phyloP scores from a whole-genome alignment of 1,140 invertebrate species.

The Daktulosphaira vitifoliae region DNA sequence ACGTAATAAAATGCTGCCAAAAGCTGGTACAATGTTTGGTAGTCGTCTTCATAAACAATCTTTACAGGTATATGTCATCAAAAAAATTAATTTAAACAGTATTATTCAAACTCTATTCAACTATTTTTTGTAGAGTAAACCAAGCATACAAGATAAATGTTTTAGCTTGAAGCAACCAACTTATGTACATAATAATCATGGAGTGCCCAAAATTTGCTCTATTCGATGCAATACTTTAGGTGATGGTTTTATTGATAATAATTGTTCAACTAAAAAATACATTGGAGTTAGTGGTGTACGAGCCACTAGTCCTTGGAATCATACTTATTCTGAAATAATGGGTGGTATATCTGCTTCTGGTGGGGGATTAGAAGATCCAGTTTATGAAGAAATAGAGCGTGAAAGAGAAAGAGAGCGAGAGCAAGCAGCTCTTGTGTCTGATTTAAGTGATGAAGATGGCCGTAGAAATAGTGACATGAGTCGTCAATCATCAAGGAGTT shows the following conservation, averaged over 20 bases:
- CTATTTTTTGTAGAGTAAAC: slow-evolving; percentile 18
- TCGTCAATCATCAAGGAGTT: slow-evolving; percentile 65
- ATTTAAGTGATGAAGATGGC: slow-evolving; percentile 68
- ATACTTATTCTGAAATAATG: slow-evolving; percentile 54
- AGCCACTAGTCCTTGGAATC: slow-evolving; percentile 46
- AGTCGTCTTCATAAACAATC: slow-evolving; percentile 24
- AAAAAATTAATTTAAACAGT: too few species aligned
- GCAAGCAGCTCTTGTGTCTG: slow-evolving; percentile 59
- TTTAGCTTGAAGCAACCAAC: slow-evolving; percentile 15
- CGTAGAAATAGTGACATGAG: slow-evolving; percentile 67
- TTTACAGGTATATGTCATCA: slow-evolving; percentile 7
- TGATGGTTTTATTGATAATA: slow-evolving; percentile 20
- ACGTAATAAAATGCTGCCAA: slow-evolving; percentile 8
- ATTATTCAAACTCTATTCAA: too few species aligned
- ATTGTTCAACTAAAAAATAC: slow-evolving; percentile 19
- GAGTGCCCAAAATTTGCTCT: slow-evolving; percentile 4
- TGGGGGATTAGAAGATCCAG: slow-evolving; percentile 58
- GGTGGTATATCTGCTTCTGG: slow-evolving; percentile 44
- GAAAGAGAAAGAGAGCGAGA: slow-evolving; percentile 37
- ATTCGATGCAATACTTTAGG: slow-evolving; percentile 19
- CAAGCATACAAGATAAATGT: slow-evolving; percentile 23
- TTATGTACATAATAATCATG: slow-evolving; percentile 16
- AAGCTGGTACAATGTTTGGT: background rate
- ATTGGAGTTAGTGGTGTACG: slow-evolving; percentile 34
- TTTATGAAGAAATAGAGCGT: slow-evolving; percentile 72